Evolutionary conservation across 2,888 invertebrate genomes (phyloP).

Genomic region (Phlogophora meticulosa): DNA sequence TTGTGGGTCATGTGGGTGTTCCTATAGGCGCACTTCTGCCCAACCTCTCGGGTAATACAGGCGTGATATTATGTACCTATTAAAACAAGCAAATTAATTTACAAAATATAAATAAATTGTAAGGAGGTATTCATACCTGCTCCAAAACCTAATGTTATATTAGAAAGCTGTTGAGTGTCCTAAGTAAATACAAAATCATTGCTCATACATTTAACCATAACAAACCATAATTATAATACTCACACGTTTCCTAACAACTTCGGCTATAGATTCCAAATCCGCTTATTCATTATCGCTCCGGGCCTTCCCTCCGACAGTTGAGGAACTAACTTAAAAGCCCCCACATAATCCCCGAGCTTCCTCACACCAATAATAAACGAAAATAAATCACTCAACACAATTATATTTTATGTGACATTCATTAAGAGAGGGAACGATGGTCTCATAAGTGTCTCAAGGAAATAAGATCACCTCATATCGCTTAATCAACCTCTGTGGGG

Average conservation of each 20-base stretch:
- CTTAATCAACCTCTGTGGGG: conserved; percentile 81
- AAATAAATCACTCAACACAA: conserved; percentile 68
- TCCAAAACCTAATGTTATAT: background rate
- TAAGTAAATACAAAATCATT: conserved; percentile 45
- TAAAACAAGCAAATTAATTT: too few relatives aligned
- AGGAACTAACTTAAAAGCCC: conserved; percentile 54
- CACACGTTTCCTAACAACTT: conserved; percentile 54
- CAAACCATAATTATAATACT: conserved; percentile 49
- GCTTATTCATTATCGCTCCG: conserved; percentile 63
- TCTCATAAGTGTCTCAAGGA: conserved; percentile 77
- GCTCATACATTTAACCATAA: conserved; percentile 51
- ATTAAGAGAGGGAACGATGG: conserved; percentile 74
- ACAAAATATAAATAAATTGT: too few relatives aligned
- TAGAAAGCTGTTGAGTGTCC: background rate
- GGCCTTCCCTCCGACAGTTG: conserved; percentile 54
- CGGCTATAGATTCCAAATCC: conserved; percentile 60
- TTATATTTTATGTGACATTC: conserved; percentile 74
- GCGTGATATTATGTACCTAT: too few relatives aligned
- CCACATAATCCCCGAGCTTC: conserved; percentile 32
- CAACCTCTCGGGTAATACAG: too few relatives aligned
- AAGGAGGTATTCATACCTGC: too few relatives aligned
- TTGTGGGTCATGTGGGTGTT: too few relatives aligned
- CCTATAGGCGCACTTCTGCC: too few relatives aligned
- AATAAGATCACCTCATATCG: conserved; percentile 82
- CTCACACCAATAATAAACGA: conserved; percentile 55